Conservation (phyloP, 2,113 vertebrate genomes). For the Megaleporinus macrocephalus region DNA sequence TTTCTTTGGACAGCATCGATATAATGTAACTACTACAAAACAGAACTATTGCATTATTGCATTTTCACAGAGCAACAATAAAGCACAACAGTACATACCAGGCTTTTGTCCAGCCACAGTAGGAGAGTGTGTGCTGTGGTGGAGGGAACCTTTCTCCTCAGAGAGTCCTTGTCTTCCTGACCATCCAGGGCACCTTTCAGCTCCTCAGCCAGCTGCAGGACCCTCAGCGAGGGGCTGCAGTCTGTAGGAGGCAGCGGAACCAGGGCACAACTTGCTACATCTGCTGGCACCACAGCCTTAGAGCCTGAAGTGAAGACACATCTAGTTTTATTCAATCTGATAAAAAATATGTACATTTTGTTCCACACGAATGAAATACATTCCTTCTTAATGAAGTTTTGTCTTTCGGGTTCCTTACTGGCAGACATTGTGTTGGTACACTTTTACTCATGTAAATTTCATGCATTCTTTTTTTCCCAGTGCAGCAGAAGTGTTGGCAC, state of each 20-base stretch:
- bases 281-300: conserved; percentile 68
- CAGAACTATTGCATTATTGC: too few relatives aligned
- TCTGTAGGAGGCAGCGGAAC: conserved; percentile 72
- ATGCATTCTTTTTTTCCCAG: neutral
- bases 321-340: neutral
- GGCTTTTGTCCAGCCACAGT: conserved; percentile 79
- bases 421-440: too few relatives aligned
- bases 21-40: too few relatives aligned
- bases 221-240: conserved; percentile 74
- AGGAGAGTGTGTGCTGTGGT: conserved; percentile 79
- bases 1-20: too few relatives aligned
- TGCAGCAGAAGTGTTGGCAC: neutral
- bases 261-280: conserved; percentile 71
- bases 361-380: neutral
- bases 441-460: neutral
- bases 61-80: too few relatives aligned
- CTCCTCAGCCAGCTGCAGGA: conserved; percentile 84
- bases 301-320: conserved; percentile 70
- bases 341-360: neutral
- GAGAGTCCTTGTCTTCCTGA: conserved; percentile 76
- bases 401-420: too few relatives aligned
- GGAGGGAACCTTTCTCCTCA: conserved; percentile 80
- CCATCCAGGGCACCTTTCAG: conserved; percentile 81
- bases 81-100: conserved; percentile 58
- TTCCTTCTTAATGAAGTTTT: too few relatives aligned